A percentile compares a stretch with the other conserved stretches of the same genome.
These are phyloP conservation scores for Ceratina japonica DNA, from an alignment of 1,140 invertebrate genomes.

Conservation along the genomic window DNA sequence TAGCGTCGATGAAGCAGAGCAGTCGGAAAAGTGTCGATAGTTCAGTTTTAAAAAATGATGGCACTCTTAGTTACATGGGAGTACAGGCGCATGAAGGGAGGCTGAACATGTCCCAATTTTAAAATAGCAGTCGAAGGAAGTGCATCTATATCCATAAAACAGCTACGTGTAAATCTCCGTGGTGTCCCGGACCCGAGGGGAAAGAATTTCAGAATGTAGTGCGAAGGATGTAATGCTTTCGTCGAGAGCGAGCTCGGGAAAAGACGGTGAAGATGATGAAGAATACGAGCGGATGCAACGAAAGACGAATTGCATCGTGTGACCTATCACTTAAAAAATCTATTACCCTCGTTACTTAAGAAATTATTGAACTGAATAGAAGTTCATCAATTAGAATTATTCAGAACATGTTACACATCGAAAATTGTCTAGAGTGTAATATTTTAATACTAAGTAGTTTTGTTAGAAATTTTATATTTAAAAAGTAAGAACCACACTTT, in stretches of 20 bases:
- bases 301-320: background rate
- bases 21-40: background rate
- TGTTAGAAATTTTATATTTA: too few relatives aligned
- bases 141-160: constrained; percentile 29
- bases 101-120: constrained; percentile 3
- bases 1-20: too few relatives aligned
- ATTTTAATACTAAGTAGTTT: too few relatives aligned
- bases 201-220: constrained; percentile 23
- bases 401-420: too few relatives aligned
- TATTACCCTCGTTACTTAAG: background rate
- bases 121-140: constrained; percentile 29
- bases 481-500: too few relatives aligned
- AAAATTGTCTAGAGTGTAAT: too few relatives aligned
- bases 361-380: too few relatives aligned
- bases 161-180: constrained; percentile 24
- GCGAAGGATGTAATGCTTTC: constrained; percentile 24
- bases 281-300: background rate
- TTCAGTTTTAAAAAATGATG: background rate
- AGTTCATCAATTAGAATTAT: too few relatives aligned
- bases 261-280: background rate
- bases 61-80: background rate
- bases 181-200: constrained; percentile 2
- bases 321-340: background rate
- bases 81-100: background rate
- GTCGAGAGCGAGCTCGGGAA: background rate